A percentile compares a stretch with the other conserved stretches of the same genome.
These are phyloP conservation scores for Homarus gammarus DNA, from an alignment of 2,888 invertebrate genomes.

Conservation along the genomic window DNA sequence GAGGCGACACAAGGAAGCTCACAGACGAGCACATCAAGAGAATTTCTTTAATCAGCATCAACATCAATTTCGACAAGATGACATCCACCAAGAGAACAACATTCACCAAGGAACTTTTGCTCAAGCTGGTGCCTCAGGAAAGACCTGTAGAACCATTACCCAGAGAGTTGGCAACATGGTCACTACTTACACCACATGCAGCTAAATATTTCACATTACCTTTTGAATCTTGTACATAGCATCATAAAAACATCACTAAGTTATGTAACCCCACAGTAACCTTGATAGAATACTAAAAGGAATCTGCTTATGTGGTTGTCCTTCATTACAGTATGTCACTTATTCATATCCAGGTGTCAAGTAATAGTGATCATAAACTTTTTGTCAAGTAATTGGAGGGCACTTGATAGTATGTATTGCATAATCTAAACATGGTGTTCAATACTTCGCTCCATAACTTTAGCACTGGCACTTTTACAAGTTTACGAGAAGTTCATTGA, in stretches of 20 bases:
- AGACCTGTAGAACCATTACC: conserved; percentile 78
- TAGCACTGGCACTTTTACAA: too few species aligned
- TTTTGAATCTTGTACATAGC: background rate
- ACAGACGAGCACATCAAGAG: conserved; percentile 32
- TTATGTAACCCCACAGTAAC: background rate
- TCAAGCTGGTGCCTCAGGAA: conserved; percentile 51
- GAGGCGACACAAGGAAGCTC: conserved; percentile 45
- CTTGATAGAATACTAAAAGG: background rate
- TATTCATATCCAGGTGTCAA: background rate
- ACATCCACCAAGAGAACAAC: background rate
- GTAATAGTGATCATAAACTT: background rate
- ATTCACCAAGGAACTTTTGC: background rate
- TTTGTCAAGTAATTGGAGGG: too few species aligned
- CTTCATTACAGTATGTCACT: background rate
- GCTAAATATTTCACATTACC: conserved; percentile 16
- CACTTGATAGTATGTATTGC: too few species aligned
- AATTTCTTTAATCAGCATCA: conserved; percentile 6
- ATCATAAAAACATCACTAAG: background rate
- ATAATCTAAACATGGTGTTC: too few species aligned
- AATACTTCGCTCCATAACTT: too few species aligned
- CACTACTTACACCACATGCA: conserved; percentile 78
- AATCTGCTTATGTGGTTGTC: background rate
- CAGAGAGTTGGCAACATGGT: conserved; percentile 78
- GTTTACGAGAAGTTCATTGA: too few species aligned
- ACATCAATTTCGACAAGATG: background rate